Evolutionary conservation across 1,140 invertebrate genomes (phyloP), one percentile per base, ranked within the genome.

Genomic region (Cardiocondyla obscurior): DNA sequence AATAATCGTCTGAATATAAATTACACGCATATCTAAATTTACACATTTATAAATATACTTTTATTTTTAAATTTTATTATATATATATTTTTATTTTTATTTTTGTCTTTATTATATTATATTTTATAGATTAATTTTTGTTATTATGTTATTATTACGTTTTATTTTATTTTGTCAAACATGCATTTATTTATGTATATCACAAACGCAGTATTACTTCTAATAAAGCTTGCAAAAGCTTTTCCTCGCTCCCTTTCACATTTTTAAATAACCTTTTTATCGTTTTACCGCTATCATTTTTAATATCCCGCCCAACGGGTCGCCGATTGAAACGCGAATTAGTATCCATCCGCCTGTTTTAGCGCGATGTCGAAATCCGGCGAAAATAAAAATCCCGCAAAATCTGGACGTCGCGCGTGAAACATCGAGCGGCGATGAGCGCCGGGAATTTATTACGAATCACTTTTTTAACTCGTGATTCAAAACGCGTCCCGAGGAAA

Each of bases 381-480:
- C 12, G n/a, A n/a, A n/a, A n/a, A n/a, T n/a, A n/a, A 60, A 39
- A 58, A 58, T 39, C 14, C 10, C 14, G 19, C 25, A 25, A 73
- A 74, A 62, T 74, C 28, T 22, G 39, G 1, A 7, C 25, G 39
- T 49, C 7, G 39, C 5, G 12, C 22, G 28, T 25, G n/a, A 10
- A 64, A 44, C 39, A 33, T 62, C 25, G 12, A 12, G 28, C 39
- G 8, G 8, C 28, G 28, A 64, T 33, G 36, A 57, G 33, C 81
- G 25, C 33, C 36, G 5, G 62, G 36, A 58, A 77, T 49, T 57
- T 60, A 76, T 65, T 30, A 65, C 22, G 19, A 19, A 22, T 0
- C 33, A 46, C 73, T 86, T n/a, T 73, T 51, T 81, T 28, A 28
- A 25, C 12, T 12, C 25, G 22, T 39, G 69, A n/a, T n/a, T n/a